Conservation (phyloP, 2,888 invertebrate species). For the Eilema sororculum region DNA sequence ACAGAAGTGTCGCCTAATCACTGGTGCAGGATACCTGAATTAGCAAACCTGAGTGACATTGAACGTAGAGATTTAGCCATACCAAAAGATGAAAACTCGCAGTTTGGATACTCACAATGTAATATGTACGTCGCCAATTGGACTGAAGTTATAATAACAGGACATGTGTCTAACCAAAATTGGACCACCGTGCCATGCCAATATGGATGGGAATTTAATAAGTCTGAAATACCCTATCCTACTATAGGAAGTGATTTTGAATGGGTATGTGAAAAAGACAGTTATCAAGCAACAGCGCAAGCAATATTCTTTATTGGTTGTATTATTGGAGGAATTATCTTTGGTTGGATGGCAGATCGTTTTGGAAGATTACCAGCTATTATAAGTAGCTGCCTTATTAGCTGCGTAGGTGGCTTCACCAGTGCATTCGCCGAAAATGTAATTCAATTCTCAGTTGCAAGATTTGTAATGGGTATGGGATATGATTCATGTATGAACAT, state of each 20-base stretch:
- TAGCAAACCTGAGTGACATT: conserved; percentile 63
- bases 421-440: conserved; percentile 65
- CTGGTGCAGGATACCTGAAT: conserved; percentile 74
- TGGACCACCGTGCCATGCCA: conserved; percentile 63
- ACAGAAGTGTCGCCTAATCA: conserved; percentile 71
- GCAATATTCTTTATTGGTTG: conserved; percentile 74
- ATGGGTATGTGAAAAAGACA: conserved; percentile 73
- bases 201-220: conserved; percentile 76
- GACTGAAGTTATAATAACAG: conserved; percentile 62
- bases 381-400: conserved; percentile 64
- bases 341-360: conserved; percentile 72
- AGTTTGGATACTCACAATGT: conserved; percentile 71
- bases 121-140: conserved; percentile 68
- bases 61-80: conserved; percentile 67
- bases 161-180: conserved; percentile 50
- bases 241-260: conserved; percentile 72
- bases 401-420: conserved; percentile 65
- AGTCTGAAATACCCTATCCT: conserved; percentile 71
- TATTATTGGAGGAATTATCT: conserved; percentile 67
- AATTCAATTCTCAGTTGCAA: conserved; percentile 62
- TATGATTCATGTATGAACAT: conserved; percentile 78
- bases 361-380: conserved; percentile 72
- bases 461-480: conserved; percentile 74
- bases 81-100: conserved; percentile 57
- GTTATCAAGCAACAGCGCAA: conserved; percentile 74